Conservation (phyloP, 2,888 invertebrate genomes). For the Shargacucullia verbasci region DNA sequence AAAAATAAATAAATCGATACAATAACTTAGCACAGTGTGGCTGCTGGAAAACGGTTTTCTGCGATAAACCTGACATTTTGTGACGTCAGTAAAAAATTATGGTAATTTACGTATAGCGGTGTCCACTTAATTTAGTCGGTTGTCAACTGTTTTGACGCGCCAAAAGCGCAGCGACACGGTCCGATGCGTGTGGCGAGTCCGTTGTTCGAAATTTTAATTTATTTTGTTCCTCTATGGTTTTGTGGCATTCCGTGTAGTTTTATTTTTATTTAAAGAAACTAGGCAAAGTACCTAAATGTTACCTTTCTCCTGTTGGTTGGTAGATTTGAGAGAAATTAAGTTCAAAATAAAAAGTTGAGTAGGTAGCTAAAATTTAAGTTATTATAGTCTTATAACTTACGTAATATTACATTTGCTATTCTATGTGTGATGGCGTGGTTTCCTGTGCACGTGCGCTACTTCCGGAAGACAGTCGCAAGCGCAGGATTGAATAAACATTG, state of each 20-base stretch:
- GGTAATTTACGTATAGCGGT: constrained; percentile 31
- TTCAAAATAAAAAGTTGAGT: background rate
- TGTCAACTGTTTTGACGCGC: constrained; percentile 50
- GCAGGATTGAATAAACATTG: constrained; percentile 44
- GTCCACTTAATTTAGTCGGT: constrained; percentile 45
- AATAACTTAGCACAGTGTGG: constrained; percentile 27
- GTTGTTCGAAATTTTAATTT: constrained; percentile 45
- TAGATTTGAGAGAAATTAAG: background rate
- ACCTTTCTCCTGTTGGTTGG: too few species aligned
- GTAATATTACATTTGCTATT: constrained; percentile 45
- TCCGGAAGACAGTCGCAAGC: constrained; percentile 31
- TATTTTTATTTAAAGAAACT: constrained; percentile 10
- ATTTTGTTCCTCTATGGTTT: constrained; percentile 43
- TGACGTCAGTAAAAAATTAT: constrained; percentile 29
- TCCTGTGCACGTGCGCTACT: constrained; percentile 52
- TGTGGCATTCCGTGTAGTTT: constrained; percentile 14
- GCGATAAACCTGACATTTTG: constrained; percentile 18
- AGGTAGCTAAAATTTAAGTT: background rate
- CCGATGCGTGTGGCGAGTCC: constrained; percentile 50
- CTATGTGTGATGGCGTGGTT: constrained; percentile 28
- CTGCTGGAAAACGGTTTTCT: constrained; percentile 30
- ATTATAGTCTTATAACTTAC: constrained; percentile 3
- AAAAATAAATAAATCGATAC: constrained; percentile 13
- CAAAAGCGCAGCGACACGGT: constrained; percentile 55
- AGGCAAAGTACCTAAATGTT: too few species aligned